Conservation (phyloP, 2,888 invertebrate genomes). For the Cabera pusaria region DNA sequence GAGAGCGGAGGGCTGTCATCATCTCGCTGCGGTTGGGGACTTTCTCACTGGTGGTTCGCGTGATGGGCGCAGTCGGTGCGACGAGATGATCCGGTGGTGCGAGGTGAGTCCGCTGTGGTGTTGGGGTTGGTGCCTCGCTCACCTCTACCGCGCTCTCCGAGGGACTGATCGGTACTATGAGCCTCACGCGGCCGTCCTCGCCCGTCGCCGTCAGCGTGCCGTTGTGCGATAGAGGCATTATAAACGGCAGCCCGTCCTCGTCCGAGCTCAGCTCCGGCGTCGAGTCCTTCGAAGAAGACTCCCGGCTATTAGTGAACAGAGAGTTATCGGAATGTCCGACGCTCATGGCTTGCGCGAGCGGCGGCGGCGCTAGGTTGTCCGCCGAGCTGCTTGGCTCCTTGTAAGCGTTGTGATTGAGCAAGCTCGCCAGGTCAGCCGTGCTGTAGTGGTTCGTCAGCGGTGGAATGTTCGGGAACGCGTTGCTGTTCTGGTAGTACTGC, state of each 20-base stretch:
- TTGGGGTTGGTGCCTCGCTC: slow-evolving; percentile 48
- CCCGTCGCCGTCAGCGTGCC: slow-evolving; percentile 85
- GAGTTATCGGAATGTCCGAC: slow-evolving; percentile 64
- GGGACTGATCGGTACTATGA: slow-evolving; percentile 85
- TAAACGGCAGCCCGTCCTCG: slow-evolving; percentile 79
- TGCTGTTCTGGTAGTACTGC: slow-evolving; percentile 67
- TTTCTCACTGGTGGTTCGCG: slow-evolving; percentile 92
- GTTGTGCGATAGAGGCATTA: slow-evolving; percentile 86
- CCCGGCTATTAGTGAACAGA: slow-evolving; percentile 61
- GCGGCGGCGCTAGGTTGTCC: slow-evolving; percentile 45
- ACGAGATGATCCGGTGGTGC: slow-evolving; percentile 58
- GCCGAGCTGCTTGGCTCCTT: slow-evolving; percentile 48
- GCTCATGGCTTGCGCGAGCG: slow-evolving; percentile 69
- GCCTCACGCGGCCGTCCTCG: slow-evolving; percentile 83
- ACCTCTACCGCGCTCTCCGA: slow-evolving; percentile 64
- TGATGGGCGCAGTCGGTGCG: slow-evolving; percentile 86
- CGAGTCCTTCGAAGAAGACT: slow-evolving; percentile 75
- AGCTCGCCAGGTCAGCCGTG: slow-evolving; percentile 56
- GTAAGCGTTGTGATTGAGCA: slow-evolving; percentile 51
- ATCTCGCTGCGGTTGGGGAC: slow-evolving; percentile 93
- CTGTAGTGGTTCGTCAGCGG: slow-evolving; percentile 63
- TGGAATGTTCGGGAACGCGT: slow-evolving; percentile 71
- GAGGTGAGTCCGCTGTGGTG: slow-evolving; percentile 39
- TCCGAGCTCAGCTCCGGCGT: slow-evolving; percentile 65
- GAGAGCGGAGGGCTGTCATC: slow-evolving; percentile 91